Evolutionary conservation across 2,797 vertebrate genomes (phyloP), one percentile per base, ranked within the genome.

Genomic region (Nannoperca australis): DNA sequence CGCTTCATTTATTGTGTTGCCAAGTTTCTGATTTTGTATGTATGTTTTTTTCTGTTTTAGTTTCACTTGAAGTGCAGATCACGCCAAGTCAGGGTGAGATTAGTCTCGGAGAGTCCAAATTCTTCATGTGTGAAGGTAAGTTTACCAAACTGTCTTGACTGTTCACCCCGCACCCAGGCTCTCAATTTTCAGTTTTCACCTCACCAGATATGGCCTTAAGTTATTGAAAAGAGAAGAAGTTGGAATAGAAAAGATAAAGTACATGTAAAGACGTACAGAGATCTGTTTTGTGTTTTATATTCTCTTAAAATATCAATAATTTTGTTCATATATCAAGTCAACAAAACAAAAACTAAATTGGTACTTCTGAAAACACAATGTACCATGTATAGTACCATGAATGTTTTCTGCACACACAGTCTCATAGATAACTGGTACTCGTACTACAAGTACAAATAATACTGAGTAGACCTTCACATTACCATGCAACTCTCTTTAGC

Each of bases 121-220:
- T 99, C 96, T 99, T 99, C 95, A 90, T 98, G 89, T 99, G 98
- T 81, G 96, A 98, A 95, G 98, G 98, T 98, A 95, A 91, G 96
- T 82, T 70, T 51, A 72, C 49, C 40, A 34, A 56, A 73, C 15
- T 47, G 7, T 56, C 30, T 20, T 18, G 24, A 63, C 44, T 38
- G 24, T 18, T 66, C 20, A 61, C 61, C 22, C 27, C 49, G 4
- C 9, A 62, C 13, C 22, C 14, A 18, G 4, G 18, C n/a, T 30
- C 20, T 14, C 1, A 24, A 0, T 13, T 47, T 40, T 5, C 1
- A 30, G 2, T 49, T 32, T 67, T 73, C n/a, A 45, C 2, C 14
- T 36, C 2, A 49, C 6, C 49, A 49, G 22, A 59, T 22, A 24
- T 17, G 1, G 3, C 9, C 1, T 22, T 22, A 32, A 30, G 14